Percentiles rank a stretch among this genome's conserved stretches.
Evolutionary conservation across 2,888 invertebrate species (phyloP).

Genomic region (Galerucella calmariensis): DNA sequence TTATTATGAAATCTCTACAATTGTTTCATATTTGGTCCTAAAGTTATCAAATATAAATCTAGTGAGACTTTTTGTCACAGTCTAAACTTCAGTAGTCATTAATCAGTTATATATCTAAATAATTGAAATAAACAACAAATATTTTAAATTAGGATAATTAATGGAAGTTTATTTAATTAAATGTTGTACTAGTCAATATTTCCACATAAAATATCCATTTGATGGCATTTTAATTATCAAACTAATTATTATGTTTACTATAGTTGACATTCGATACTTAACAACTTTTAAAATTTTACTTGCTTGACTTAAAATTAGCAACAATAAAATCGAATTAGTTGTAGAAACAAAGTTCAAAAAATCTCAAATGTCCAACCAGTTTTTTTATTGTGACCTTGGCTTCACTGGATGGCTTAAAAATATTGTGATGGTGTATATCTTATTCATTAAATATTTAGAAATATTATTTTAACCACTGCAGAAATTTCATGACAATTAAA

Average conservation of each 20-base stretch:
- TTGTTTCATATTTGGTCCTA: too few species aligned
- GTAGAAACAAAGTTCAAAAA: slow-evolving; percentile 5
- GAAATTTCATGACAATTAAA: too few species aligned
- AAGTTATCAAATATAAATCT: too few species aligned
- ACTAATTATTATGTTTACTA: not conserved
- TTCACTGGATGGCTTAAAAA: not conserved
- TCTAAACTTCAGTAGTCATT: too few species aligned
- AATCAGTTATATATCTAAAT: not conserved
- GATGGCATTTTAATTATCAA: not conserved
- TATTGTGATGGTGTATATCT: too few species aligned
- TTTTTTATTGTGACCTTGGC: slow-evolving; percentile 5
- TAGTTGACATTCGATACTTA: not conserved
- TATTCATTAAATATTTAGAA: too few species aligned
- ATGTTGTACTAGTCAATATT: not conserved
- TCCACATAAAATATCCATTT: not conserved
- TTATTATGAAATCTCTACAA: too few species aligned
- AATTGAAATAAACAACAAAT: not conserved
- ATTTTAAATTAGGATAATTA: not conserved
- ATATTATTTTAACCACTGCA: too few species aligned
- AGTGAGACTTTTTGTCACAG: too few species aligned
- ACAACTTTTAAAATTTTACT: not conserved
- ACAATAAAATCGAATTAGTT: not conserved
- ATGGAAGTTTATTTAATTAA: not conserved
- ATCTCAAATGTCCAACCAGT: not conserved
- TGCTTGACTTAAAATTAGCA: not conserved